A percentile compares a stretch with the other conserved stretches of the same genome.
Evolutionary conservation across 2,113 vertebrate species (phyloP).

Genomic region (Polyodon spathula): DNA sequence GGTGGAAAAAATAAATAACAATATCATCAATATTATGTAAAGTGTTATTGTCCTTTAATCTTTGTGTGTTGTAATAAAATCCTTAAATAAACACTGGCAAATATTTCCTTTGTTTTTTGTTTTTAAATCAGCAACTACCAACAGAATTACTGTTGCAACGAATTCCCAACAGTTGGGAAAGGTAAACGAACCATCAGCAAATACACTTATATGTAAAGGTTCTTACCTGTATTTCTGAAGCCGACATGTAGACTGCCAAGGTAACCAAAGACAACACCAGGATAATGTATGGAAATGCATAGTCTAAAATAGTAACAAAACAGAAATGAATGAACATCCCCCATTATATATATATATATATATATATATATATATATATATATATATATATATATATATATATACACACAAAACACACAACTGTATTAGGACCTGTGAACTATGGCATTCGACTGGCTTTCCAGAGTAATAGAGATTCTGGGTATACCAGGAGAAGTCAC

Average conservation of each 20-base stretch:
- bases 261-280: slow-evolving; percentile 89
- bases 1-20: slow-evolving; percentile 8
- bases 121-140: no score
- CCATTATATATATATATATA: not conserved
- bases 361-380: not conserved
- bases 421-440: no score
- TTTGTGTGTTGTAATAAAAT: no score
- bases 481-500: no score
- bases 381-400: not conserved
- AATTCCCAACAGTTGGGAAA: rapidly evolving
- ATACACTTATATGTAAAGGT: not conserved
- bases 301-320: slow-evolving; percentile 62
- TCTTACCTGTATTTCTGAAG: slow-evolving; percentile 92
- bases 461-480: no score
- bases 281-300: slow-evolving; percentile 92
- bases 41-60: no score
- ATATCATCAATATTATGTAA: no score
- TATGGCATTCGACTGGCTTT: no score
- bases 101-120: no score
- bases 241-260: slow-evolving; percentile 91
- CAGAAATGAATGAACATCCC: slow-evolving; percentile 16
- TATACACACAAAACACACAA: no score
- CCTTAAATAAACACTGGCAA: not conserved
- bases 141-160: no score
- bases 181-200: not conserved